phyloP scores from a whole-genome alignment of 2,888 invertebrate genomes.

The Apotomis turbidana region DNA sequence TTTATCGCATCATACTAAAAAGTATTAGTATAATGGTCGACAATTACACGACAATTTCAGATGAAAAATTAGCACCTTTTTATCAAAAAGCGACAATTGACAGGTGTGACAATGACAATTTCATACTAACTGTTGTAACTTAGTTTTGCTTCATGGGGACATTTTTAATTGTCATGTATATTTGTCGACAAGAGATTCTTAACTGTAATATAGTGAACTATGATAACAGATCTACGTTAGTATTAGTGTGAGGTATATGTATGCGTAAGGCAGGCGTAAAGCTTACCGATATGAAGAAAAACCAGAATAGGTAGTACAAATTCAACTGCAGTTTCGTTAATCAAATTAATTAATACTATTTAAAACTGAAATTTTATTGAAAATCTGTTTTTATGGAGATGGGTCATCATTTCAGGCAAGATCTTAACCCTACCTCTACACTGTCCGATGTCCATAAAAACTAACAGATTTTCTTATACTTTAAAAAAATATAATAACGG shows the following conservation, averaged over 20 bases:
- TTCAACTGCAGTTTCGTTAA: neutral
- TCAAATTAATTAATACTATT: too few relatives aligned
- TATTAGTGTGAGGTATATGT: constrained; percentile 58
- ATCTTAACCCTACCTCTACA: too few relatives aligned
- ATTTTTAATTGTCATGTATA: neutral
- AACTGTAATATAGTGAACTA: constrained; percentile 8
- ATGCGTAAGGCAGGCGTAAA: constrained; percentile 60
- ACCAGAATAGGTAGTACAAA: neutral
- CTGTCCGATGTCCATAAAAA: too few relatives aligned
- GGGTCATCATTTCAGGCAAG: too few relatives aligned
- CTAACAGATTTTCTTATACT: too few relatives aligned
- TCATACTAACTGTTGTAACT: neutral
- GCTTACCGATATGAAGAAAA: constrained; percentile 52
- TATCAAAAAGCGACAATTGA: neutral
- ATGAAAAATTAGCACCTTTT: neutral
- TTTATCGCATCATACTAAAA: neutral
- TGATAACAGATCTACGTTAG: constrained; percentile 33
- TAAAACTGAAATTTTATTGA: too few relatives aligned
- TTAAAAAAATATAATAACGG: too few relatives aligned
- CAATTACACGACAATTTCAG: constrained; percentile 3
- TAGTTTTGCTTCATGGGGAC: neutral
- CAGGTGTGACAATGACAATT: neutral
- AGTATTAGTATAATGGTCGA: neutral
- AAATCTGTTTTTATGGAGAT: too few relatives aligned
- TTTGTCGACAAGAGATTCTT: neutral